Conservation (phyloP, 2,113 vertebrate species). For the Anarrhichthys ocellatus region DNA sequence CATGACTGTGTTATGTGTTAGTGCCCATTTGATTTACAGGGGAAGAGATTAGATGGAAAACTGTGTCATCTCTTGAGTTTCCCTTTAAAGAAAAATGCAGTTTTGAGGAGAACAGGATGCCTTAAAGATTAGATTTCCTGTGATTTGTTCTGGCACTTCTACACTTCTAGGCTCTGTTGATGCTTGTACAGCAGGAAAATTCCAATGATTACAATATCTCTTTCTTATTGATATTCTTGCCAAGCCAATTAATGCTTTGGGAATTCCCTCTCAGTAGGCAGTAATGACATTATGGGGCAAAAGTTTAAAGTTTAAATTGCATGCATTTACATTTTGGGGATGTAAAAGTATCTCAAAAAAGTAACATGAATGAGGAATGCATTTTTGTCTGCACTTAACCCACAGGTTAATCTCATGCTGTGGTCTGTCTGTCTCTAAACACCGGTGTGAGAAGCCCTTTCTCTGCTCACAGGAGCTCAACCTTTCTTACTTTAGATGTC, state of each 20-base stretch:
- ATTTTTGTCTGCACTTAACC: constrained; percentile 44
- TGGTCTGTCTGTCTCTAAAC: constrained; percentile 5
- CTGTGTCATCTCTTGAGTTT: constrained; percentile 22
- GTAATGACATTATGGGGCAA: not conserved
- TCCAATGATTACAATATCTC: not conserved
- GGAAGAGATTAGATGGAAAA: constrained; percentile 20
- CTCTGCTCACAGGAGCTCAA: constrained; percentile 6
- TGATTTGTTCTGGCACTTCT: not conserved
- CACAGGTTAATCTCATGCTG: constrained; percentile 30
- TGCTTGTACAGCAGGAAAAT: not conserved
- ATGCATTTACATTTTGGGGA: not conserved
- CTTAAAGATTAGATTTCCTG: not conserved
- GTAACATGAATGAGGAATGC: not conserved
- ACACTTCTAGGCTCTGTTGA: not conserved
- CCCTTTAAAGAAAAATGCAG: not conserved
- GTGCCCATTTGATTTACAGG: constrained; percentile 45
- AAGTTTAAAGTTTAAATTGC: not conserved
- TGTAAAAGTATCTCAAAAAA: not conserved
- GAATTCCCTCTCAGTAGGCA: not conserved
- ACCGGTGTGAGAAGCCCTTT: constrained; percentile 2
- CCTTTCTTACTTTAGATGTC: not conserved
- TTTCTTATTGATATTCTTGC: constrained; percentile 6
- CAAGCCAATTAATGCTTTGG: not conserved
- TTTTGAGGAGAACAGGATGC: not conserved
- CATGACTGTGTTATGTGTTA: constrained; percentile 55